Evolutionary conservation across 2,797 vertebrate genomes (phyloP).

Genomic region (Acipenser transmontanus): DNA sequence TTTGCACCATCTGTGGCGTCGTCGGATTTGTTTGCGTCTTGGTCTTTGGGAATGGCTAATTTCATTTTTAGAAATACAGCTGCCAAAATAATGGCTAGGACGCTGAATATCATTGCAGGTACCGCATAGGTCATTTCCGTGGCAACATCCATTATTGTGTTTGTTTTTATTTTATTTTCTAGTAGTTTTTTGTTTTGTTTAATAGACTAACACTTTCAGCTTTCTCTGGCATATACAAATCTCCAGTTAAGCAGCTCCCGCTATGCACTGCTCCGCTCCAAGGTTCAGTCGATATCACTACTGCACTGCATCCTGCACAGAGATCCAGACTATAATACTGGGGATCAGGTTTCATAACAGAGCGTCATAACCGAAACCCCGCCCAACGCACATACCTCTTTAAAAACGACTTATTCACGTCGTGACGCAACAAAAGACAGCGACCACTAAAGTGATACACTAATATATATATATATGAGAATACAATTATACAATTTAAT

Average conservation of each 20-base stretch:
- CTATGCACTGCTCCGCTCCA: constrained; percentile 13
- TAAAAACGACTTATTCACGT: constrained; percentile 8
- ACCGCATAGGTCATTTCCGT: constrained; percentile 53
- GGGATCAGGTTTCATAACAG: constrained; percentile 17
- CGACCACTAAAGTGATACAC: too few species aligned
- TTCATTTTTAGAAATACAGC: constrained; percentile 54
- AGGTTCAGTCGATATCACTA: constrained; percentile 21
- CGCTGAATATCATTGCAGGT: constrained; percentile 63
- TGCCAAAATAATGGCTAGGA: constrained; percentile 64
- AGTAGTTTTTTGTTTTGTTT: neutral
- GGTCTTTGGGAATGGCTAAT: constrained; percentile 26
- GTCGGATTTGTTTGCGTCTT: constrained; percentile 11
- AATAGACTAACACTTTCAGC: neutral
- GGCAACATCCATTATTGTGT: constrained; percentile 55
- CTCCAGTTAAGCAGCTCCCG: neutral
- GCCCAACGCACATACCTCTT: constrained; percentile 18
- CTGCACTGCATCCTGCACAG: constrained; percentile 18
- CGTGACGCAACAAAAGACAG: too few species aligned
- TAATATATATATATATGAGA: too few species aligned
- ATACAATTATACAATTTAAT: too few species aligned
- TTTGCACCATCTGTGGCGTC: constrained; percentile 7
- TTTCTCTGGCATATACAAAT: neutral
- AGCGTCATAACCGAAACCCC: constrained; percentile 28
- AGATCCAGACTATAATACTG: neutral
- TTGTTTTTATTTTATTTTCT: neutral